These are phyloP conservation scores for Dermatemys mawii DNA, from an alignment of 2,113 vertebrate genomes.

Conservation along the genomic window DNA sequence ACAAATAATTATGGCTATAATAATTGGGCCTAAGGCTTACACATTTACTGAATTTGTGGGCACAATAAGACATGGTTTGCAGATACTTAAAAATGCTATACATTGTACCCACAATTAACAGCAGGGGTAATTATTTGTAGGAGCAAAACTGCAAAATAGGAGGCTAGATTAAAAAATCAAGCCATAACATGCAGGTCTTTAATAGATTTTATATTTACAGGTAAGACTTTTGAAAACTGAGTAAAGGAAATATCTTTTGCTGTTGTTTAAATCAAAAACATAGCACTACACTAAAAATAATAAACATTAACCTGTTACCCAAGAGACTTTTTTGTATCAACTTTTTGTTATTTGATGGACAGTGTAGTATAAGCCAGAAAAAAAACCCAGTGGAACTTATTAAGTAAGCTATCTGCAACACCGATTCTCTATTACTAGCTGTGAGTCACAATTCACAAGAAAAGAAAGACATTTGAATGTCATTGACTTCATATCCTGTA, in stretches of 20 bases:
- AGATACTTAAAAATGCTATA: not conserved
- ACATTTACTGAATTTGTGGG: too few relatives aligned
- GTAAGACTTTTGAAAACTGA: not conserved
- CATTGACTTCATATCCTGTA: conserved; percentile 21
- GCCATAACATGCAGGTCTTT: not conserved
- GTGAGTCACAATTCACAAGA: not conserved
- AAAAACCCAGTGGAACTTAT: conserved; percentile 37
- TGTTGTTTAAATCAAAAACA: not conserved
- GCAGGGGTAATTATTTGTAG: not conserved
- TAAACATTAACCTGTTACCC: conserved; percentile 7
- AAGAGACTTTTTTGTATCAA: not conserved
- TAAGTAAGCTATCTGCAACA: conserved; percentile 27
- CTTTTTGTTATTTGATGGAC: conserved; percentile 8
- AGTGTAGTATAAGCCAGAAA: not conserved
- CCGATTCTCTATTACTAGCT: not conserved
- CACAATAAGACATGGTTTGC: not conserved
- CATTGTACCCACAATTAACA: not conserved
- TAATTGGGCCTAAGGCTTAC: too few relatives aligned
- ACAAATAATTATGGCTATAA: not conserved
- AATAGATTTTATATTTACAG: not conserved
- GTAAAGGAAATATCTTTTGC: not conserved
- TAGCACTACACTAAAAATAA: not conserved
- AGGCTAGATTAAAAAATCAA: conserved; percentile 9
- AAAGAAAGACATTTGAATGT: conserved; percentile 51
- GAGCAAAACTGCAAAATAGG: not conserved